Evolutionary conservation across 2,797 vertebrate species (phyloP).

Genomic region (Thalassophryne amazonica): DNA sequence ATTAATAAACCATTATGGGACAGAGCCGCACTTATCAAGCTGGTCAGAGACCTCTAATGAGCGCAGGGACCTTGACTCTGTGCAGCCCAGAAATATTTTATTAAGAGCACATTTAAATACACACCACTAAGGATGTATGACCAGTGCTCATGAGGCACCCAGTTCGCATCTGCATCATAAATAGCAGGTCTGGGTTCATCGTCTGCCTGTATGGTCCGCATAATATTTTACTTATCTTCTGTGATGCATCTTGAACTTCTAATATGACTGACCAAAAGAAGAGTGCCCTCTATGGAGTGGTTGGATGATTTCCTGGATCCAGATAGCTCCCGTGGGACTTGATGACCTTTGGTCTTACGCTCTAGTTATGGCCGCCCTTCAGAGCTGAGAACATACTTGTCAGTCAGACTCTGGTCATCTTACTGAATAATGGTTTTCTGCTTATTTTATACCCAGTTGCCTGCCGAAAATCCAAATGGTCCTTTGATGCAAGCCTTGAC

Average conservation of each 20-base stretch:
- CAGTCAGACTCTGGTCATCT: slow-evolving; percentile 36
- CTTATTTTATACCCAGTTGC: slow-evolving; percentile 8
- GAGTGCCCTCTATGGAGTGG: slow-evolving; percentile 48
- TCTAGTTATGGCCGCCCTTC: slow-evolving; percentile 56
- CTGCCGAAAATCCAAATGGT: not conserved
- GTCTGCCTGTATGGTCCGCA: slow-evolving; percentile 15
- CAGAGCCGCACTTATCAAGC: slow-evolving; percentile 74
- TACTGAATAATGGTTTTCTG: slow-evolving; percentile 26
- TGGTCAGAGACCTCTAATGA: slow-evolving; percentile 78
- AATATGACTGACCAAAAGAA: slow-evolving; percentile 19
- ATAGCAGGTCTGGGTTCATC: slow-evolving; percentile 30
- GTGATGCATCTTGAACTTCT: slow-evolving; percentile 17
- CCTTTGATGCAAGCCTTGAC: slow-evolving; percentile 2
- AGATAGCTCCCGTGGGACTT: slow-evolving; percentile 46
- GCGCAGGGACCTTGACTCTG: slow-evolving; percentile 60
- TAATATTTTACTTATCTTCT: slow-evolving; percentile 22
- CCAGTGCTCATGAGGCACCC: slow-evolving; percentile 42
- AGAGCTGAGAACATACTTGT: slow-evolving; percentile 34
- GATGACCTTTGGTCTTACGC: slow-evolving; percentile 58
- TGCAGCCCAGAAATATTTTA: slow-evolving; percentile 79
- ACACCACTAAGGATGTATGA: slow-evolving; percentile 60
- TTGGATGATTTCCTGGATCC: slow-evolving; percentile 51
- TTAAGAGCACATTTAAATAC: slow-evolving; percentile 78
- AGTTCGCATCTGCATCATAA: slow-evolving; percentile 64
- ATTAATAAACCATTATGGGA: slow-evolving; percentile 82